Percentiles rank a stretch among this genome's conserved stretches.
Evolutionary conservation across 2,113 vertebrate species (phyloP).

Genomic region (Petroica traversi): DNA sequence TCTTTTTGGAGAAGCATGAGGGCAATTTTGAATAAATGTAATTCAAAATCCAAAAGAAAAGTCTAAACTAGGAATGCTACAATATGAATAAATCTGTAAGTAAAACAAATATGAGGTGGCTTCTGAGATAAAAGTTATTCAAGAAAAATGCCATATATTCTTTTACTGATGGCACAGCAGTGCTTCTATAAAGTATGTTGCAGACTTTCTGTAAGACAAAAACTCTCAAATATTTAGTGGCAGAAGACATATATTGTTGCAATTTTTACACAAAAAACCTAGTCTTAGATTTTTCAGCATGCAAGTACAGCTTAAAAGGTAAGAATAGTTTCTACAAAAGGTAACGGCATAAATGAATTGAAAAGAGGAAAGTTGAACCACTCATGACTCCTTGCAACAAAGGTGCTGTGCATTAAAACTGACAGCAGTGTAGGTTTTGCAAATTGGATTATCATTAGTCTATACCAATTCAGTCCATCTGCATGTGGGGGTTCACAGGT

Average conservation of each 20-base stretch:
- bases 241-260: background rate
- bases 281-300: background rate
- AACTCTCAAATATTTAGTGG: background rate
- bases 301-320: background rate
- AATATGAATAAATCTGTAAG: background rate
- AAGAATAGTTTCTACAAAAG: background rate
- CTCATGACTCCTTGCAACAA: background rate
- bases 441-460: background rate
- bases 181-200: background rate
- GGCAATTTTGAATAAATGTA: background rate
- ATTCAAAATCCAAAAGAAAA: background rate
- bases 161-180: background rate
- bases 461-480: background rate
- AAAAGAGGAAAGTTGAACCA: background rate
- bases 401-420: background rate
- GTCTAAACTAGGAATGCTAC: background rate
- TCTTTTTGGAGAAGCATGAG: background rate
- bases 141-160: background rate
- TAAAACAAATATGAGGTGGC: background rate
- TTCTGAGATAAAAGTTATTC: background rate
- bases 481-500: background rate
- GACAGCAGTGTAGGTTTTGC: background rate
- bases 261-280: background rate
- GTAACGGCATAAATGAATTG: background rate
- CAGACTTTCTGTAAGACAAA: background rate